A percentile compares a stretch with the other conserved stretches of the same genome.
phyloP scores from a whole-genome alignment of 1,140 invertebrate species.

The Sitobion miscanthi region DNA sequence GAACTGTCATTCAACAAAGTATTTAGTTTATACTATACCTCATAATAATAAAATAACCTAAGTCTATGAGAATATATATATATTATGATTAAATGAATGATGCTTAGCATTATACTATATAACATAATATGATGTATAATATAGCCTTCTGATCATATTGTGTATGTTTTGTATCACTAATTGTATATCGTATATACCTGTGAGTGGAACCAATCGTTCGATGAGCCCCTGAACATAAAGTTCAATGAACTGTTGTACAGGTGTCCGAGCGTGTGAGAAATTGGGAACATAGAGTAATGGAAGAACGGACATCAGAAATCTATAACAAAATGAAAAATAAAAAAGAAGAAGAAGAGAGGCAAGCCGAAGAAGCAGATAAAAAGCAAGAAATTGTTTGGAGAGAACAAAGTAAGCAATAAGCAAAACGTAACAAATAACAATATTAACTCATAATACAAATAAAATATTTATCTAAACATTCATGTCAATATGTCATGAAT shows the following conservation, averaged over 20 bases:
- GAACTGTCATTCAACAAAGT: slow-evolving; percentile 63
- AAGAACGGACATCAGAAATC: slow-evolving; percentile 69
- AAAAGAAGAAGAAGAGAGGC: slow-evolving; percentile 65
- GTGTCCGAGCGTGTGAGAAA: slow-evolving; percentile 68
- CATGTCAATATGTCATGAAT: not conserved
- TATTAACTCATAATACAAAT: not conserved
- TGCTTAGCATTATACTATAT: slow-evolving; percentile 34
- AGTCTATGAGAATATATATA: not conserved
- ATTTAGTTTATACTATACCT: slow-evolving; percentile 42
- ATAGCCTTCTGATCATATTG: slow-evolving; percentile 40
- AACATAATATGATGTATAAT: slow-evolving; percentile 19
- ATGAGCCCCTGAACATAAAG: slow-evolving; percentile 44
- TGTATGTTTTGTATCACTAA: slow-evolving; percentile 29
- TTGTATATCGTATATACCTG: not conserved
- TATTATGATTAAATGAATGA: not conserved
- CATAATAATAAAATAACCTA: slow-evolving; percentile 32
- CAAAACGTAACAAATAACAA: slow-evolving; percentile 6
- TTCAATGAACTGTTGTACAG: slow-evolving; percentile 45
- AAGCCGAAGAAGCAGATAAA: slow-evolving; percentile 67
- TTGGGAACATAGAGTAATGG: slow-evolving; percentile 70
- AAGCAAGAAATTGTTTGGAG: slow-evolving; percentile 68
- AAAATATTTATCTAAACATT: not conserved
- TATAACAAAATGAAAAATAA: slow-evolving; percentile 67
- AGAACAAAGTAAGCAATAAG: slow-evolving; percentile 67
- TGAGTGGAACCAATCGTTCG: slow-evolving; percentile 51